These are phyloP conservation scores for Sinotaia quadrata DNA, from an alignment of 2,888 invertebrate species.

Conservation along the genomic window DNA sequence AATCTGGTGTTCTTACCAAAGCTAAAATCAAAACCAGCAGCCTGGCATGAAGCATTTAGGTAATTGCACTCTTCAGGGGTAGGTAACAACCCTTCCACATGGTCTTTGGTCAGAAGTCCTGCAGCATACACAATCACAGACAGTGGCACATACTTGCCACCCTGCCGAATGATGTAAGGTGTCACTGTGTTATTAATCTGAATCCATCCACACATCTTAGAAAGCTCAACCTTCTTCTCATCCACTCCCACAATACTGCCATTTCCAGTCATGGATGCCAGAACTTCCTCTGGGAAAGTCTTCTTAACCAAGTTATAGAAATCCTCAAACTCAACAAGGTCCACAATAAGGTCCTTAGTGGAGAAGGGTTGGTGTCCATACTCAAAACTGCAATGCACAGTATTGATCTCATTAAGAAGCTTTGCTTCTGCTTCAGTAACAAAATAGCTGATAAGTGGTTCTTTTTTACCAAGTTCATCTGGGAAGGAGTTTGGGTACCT, in stretches of 20 bases:
- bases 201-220: slow-evolving; percentile 61
- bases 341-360: slow-evolving; percentile 90
- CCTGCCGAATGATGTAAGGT: slow-evolving; percentile 86
- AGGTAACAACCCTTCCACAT: slow-evolving; percentile 53
- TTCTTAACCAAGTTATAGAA: slow-evolving; percentile 84
- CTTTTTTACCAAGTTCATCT: slow-evolving; percentile 88
- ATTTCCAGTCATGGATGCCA: slow-evolving; percentile 39
- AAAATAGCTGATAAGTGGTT: slow-evolving; percentile 93
- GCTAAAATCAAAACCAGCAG: slow-evolving; percentile 63
- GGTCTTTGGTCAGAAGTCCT: slow-evolving; percentile 55
- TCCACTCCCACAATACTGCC: slow-evolving; percentile 6
- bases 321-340: slow-evolving; percentile 88
- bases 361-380: slow-evolving; percentile 91
- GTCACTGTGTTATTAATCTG: slow-evolving; percentile 88
- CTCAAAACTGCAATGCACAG: slow-evolving; percentile 90
- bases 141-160: slow-evolving; percentile 88
- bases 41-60: slow-evolving; percentile 64
- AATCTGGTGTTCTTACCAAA: slow-evolving; percentile 63
- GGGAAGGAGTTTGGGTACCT: slow-evolving; percentile 74
- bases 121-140: slow-evolving; percentile 68
- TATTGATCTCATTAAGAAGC: slow-evolving; percentile 92
- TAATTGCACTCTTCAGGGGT: slow-evolving; percentile 60
- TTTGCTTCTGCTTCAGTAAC: slow-evolving; percentile 92
- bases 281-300: slow-evolving; percentile 61
- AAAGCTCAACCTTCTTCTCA: slow-evolving; percentile 31